Evolutionary conservation across 2,113 vertebrate genomes (phyloP), one percentile per base, ranked within the genome.

Genomic region (Oreochromis tanganicae): DNA sequence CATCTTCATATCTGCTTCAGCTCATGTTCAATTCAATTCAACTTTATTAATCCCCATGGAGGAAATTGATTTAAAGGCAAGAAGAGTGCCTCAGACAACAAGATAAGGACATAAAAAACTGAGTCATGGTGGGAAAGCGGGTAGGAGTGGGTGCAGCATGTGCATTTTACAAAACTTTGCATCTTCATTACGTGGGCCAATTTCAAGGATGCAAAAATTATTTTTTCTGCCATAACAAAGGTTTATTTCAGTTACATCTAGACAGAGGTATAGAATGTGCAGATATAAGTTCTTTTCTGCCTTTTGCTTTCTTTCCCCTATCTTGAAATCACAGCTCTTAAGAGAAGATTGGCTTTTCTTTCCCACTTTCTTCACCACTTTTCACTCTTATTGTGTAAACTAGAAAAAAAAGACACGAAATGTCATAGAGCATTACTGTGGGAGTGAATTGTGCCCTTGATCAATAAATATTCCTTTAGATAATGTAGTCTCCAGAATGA

Each of bases 31-130:
- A 73, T 94, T 88, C 80, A 87, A 90, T 93, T 91, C 85, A 80
- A 85, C 87, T 87, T 92, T 87, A 94, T 94, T 94, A 95, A 93
- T 94, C 90, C 86, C 87, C 52, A 19, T 71, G 59, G 83, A 90
- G 52, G 85, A 89, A 93, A 94, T 91, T 90, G 89, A 94, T 95
- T 94, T 94, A 94, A 91, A 89, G 80, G 89, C 75, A 90, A 87
- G 88, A 88, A 84, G 83, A 93, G 88, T 78, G 87, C 85, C 87
- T 85, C 82, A 88, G 85, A 95, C 91, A 93, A 91, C 85, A 93
- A 89, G 92, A 92, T 92, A 91, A 93, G 68, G 34, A 81, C 83
- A 87, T 83, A 85, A 87, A 83, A 86, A 86, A 82, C 14, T 13
- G 84, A 91, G 84, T 86, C 81, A 79, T 71, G 81, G 81, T 34